Percentiles rank a stretch among this genome's conserved stretches.
Evolutionary conservation across 2,888 invertebrate species (phyloP).

Genomic region (Sarcophaga caerulescens): DNA sequence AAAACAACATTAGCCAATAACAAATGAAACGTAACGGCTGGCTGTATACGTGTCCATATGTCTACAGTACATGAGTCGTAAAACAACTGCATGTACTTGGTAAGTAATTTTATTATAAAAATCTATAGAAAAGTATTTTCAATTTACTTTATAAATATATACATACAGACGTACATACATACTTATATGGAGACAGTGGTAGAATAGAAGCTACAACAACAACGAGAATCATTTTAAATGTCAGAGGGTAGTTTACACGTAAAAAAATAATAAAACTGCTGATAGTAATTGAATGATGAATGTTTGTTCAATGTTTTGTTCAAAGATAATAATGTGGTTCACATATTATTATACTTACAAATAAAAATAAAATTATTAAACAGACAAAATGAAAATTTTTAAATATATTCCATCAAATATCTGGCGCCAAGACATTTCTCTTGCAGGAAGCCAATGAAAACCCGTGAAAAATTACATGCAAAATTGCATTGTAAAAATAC

Average conservation of each 20-base stretch:
- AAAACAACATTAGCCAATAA: background rate
- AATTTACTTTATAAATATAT: slow-evolving; percentile 21
- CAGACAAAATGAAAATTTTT: too few relatives aligned
- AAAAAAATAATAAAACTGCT: slow-evolving; percentile 3
- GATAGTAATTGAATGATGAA: slow-evolving; percentile 18
- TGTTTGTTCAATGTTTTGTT: background rate
- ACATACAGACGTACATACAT: background rate
- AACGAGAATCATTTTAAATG: slow-evolving; percentile 19
- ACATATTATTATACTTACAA: too few relatives aligned
- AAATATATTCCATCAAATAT: too few relatives aligned
- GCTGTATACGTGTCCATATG: slow-evolving; percentile 8
- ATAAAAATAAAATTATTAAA: too few relatives aligned
- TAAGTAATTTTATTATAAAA: slow-evolving; percentile 51
- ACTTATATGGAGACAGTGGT: background rate
- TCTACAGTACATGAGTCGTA: background rate
- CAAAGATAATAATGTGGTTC: too few relatives aligned
- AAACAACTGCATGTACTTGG: background rate
- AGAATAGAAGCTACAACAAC: background rate
- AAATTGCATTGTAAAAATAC: too few relatives aligned
- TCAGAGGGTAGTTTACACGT: slow-evolving; percentile 7
- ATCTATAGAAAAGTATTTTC: slow-evolving; percentile 28
- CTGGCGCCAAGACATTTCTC: too few relatives aligned
- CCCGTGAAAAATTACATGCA: too few relatives aligned
- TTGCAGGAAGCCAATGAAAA: too few relatives aligned
- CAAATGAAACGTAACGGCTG: background rate